Conservation (phyloP, 2,888 invertebrate species). For the Phrixothrix hirtus region DNA sequence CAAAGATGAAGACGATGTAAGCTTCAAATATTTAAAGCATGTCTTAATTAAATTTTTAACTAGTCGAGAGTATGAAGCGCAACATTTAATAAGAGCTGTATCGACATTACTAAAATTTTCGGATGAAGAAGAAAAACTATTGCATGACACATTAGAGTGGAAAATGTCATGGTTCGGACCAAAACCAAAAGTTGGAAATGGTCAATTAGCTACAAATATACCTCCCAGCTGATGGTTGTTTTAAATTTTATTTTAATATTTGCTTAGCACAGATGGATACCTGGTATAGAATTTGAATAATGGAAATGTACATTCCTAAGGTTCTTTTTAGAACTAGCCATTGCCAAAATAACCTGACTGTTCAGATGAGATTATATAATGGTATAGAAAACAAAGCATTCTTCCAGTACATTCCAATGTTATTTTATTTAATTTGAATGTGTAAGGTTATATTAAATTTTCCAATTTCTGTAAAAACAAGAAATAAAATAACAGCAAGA, state of each 20-base stretch:
- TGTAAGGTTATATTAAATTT: no score
- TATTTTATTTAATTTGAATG: conserved; percentile 1
- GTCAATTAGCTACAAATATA: conserved; percentile 61
- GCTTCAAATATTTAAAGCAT: conserved; percentile 87
- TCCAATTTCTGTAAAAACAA: neutral
- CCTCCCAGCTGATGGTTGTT: conserved; percentile 64
- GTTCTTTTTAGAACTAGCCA: conserved; percentile 3
- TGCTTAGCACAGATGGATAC: conserved; percentile 1
- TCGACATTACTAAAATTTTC: conserved; percentile 81
- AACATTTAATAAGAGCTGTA: conserved; percentile 87
- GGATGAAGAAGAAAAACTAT: conserved; percentile 82
- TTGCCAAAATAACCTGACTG: conserved; percentile 6
- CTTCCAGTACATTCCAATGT: conserved; percentile 12
- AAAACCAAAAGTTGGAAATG: conserved; percentile 61
- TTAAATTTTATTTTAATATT: conserved; percentile 13
- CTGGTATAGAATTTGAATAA: neutral
- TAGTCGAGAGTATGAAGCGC: conserved; percentile 82
- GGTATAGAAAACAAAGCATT: neutral
- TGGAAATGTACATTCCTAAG: neutral
- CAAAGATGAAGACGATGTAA: conserved; percentile 67
- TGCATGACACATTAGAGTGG: conserved; percentile 78
- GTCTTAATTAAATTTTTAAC: conserved; percentile 92
- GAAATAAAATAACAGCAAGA: neutral
- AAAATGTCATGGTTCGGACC: conserved; percentile 74
- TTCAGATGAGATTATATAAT: conserved; percentile 1